Base-by-base conservation (phyloP, 2,888 invertebrate genomes). In the Drepanosiphum platanoidis region DNA sequence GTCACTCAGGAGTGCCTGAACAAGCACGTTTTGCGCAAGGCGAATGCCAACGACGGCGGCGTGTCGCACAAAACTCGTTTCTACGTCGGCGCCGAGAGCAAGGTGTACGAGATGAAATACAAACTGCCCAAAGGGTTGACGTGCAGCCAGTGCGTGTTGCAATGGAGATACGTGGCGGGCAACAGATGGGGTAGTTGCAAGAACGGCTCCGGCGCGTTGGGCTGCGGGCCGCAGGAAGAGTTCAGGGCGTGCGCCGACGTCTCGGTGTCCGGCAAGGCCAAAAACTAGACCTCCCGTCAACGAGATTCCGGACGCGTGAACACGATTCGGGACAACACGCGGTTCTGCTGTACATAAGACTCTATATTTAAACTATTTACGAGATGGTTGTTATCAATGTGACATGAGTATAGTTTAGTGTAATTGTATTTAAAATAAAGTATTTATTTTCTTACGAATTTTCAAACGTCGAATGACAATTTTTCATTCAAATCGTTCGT, bases 171-270 rank as follows among this genome's bases (percentile, higher is more conserved):
- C 90, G 92, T 95, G 84, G 96, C 96, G 71, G 87, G 90, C 3
- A 95, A 95, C 89, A 95, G 95, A 89, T 96, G 95, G 95, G 95
- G 95, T 0, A 91, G 91, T 18, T 95, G 95, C 88, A 91, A 91
- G 1, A 93, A 94, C 88, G 94, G 94, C 0, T 93, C 92, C 74
- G 95, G 94, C 58, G 94, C 94, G 0, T 94, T 96, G 0, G 96
- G 96, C 0, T 96, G 96, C 89, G 96, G 96, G 0, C 94, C 94
- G 0, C 96, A 96, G 89, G 96, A 96, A 89, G 95, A 96, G 89
- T 96, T 96, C 88, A 92, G 96, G 32, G 94, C 95, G 0, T 96
- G 96, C 88, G 94, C 96, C 0, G 96, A 96, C 88, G 93, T 96
- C 71, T 91, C 93, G 27, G 93, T 96, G 64, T 93, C 93, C 3